A percentile compares a stretch with the other conserved stretches of the same genome.
Evolutionary conservation across 1,140 invertebrate species (phyloP).

Genomic region (Orchestia grillus): DNA sequence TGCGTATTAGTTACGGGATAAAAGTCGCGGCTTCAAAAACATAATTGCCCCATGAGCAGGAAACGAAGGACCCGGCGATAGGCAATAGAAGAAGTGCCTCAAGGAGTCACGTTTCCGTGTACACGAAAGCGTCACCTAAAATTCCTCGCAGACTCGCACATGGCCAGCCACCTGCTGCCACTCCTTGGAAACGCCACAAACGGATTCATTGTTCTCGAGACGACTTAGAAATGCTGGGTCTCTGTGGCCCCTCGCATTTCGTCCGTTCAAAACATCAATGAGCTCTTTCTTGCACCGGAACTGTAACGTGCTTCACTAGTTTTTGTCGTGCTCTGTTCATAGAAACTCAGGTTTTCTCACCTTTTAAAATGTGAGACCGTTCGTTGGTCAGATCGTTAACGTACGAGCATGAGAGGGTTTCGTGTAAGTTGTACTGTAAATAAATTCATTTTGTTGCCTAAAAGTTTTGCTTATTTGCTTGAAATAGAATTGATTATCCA

Average conservation of each 20-base stretch:
- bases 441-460: no score
- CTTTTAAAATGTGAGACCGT: neutral
- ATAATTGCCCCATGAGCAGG: neutral
- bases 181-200: conserved; percentile 37
- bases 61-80: neutral
- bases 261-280: neutral
- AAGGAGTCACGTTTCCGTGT: neutral
- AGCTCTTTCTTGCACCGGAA: neutral
- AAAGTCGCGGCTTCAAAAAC: neutral
- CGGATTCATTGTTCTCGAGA: conserved; percentile 12
- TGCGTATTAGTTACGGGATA: neutral
- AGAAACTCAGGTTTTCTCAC: neutral
- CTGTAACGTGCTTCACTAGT: neutral
- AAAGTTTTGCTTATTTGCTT: no score
- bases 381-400: neutral
- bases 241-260: neutral
- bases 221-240: neutral
- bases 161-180: conserved; percentile 35
- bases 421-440: no score
- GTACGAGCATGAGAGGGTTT: no score
- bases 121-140: neutral
- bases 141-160: conserved; percentile 32
- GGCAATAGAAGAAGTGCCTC: neutral
- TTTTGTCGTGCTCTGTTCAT: neutral
- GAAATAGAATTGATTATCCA: no score